Conservation (phyloP, 1,140 invertebrate species). For the Neodiprion pinetum region DNA sequence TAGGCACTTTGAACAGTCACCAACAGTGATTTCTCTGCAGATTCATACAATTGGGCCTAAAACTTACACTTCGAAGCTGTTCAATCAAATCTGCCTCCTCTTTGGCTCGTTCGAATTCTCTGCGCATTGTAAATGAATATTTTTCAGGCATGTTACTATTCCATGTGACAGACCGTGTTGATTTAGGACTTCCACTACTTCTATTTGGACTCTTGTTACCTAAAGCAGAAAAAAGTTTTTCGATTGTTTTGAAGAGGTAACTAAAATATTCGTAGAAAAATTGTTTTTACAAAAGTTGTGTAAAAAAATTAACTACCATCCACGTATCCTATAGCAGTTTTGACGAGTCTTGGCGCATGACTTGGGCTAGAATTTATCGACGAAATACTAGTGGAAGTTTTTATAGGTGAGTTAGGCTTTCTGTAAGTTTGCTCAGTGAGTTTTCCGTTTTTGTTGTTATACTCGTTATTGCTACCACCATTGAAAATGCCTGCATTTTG, state of each 20-base stretch:
- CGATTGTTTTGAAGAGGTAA: not conserved
- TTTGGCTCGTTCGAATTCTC: conserved; percentile 88
- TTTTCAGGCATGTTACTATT: conserved; percentile 78
- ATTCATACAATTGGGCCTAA: too few species aligned
- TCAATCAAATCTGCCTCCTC: conserved; percentile 89
- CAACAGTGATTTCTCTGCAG: not conserved
- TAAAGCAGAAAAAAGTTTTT: conserved; percentile 14
- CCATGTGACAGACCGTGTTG: conserved; percentile 68
- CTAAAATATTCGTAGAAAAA: not conserved
- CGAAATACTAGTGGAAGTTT: conserved; percentile 60
- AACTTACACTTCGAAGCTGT: conserved; percentile 80
- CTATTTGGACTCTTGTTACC: conserved; percentile 45
- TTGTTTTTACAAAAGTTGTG: too few species aligned
- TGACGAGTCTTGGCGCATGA: conserved; percentile 64
- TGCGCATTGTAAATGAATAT: conserved; percentile 89
- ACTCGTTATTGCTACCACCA: conserved; percentile 57
- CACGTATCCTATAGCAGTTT: conserved; percentile 65
- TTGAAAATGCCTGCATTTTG: conserved; percentile 49
- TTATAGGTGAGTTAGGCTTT: conserved; percentile 76
- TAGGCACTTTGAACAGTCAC: conserved; percentile 18
- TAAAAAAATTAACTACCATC: conserved; percentile 52
- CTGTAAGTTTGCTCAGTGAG: conserved; percentile 65
- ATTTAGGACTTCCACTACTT: conserved; percentile 58
- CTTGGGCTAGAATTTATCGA: conserved; percentile 50
- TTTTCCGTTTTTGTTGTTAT: conserved; percentile 52